These are phyloP conservation scores for Mythimna pallens DNA, from an alignment of 2,888 invertebrate species.

Conservation along the genomic window DNA sequence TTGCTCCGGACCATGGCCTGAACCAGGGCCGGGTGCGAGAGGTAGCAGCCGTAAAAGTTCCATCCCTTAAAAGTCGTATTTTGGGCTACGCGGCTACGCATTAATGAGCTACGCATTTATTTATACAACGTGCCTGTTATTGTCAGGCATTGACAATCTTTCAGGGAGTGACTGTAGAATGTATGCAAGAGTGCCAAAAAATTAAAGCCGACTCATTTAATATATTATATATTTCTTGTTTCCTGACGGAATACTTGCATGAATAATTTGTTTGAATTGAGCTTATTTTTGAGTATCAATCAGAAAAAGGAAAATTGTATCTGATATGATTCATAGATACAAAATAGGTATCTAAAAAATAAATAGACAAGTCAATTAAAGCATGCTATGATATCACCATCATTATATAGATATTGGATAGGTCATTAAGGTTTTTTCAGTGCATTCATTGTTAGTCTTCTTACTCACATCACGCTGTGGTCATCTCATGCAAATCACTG, in stretches of 20 bases:
- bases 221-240: not conserved
- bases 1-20: too few relatives aligned
- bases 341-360: constrained; percentile 2
- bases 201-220: not conserved
- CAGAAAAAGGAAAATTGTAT: not conserved
- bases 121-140: not conserved
- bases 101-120: not conserved
- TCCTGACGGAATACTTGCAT: not conserved
- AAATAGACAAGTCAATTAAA: not conserved
- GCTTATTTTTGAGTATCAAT: not conserved
- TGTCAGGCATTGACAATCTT: not conserved
- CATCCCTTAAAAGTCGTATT: too few relatives aligned
- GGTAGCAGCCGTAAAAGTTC: too few relatives aligned
- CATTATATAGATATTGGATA: not conserved
- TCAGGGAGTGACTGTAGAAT: not conserved
- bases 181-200: too few relatives aligned
- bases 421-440: constrained; percentile 1
- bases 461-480: not conserved
- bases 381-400: constrained; percentile 8
- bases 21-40: too few relatives aligned
- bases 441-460: constrained; percentile 2
- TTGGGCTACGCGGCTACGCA: not conserved
- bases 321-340: not conserved
- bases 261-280: not conserved
- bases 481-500: constrained; percentile 3